Base-by-base conservation (phyloP, 1,140 invertebrate genomes). In the Macrotrachela quadricornifera region DNA sequence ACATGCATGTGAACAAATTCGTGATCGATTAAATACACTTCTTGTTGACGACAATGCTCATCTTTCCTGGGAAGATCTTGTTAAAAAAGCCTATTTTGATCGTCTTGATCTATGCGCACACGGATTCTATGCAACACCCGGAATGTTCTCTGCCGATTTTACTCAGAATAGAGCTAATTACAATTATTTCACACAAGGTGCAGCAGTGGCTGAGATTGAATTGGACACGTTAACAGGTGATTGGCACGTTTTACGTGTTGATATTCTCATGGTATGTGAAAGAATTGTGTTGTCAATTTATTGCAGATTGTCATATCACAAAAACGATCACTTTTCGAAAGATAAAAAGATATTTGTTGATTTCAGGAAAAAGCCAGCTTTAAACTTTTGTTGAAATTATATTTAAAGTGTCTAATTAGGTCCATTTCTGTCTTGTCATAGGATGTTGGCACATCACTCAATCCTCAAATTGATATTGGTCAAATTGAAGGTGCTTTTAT, bases 231-330 rank as follows among this genome's bases (percentile, higher is more conserved):
- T 74, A 1, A 74, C 72, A 11, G 73, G 73, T 36, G 72, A 73
- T 53, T 71, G 74, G 59, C 55, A 60, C 60, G 66, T 91, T 10
- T 62, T 86, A 44, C 75, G 79, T 63, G 83, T 82, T 2, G 83
- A 94, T 61, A 92, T 94, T 59, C 85, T 94, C 0, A 92, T 92
- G 87, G n/a, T n/a, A n/a, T n/a, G n/a, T n/a, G n/a, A n/a, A n/a
- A n/a, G n/a, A n/a, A n/a, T n/a, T n/a, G n/a, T n/a, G n/a, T n/a
- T n/a, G n/a, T n/a, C n/a, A n/a, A n/a, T n/a, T n/a, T n/a, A n/a
- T n/a, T n/a, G n/a, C n/a, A n/a, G n/a, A n/a, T n/a, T n/a, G n/a
- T n/a, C n/a, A n/a, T n/a, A n/a, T n/a, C n/a, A n/a, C n/a, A n/a
- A n/a, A n/a, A n/a, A n/a, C n/a, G n/a, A n/a, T n/a, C n/a, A n/a